Percentiles rank a stretch among this genome's conserved stretches.
These are phyloP conservation scores for Pseudonaja textilis DNA, from an alignment of 2,113 vertebrate genomes.

Conservation along the genomic window DNA sequence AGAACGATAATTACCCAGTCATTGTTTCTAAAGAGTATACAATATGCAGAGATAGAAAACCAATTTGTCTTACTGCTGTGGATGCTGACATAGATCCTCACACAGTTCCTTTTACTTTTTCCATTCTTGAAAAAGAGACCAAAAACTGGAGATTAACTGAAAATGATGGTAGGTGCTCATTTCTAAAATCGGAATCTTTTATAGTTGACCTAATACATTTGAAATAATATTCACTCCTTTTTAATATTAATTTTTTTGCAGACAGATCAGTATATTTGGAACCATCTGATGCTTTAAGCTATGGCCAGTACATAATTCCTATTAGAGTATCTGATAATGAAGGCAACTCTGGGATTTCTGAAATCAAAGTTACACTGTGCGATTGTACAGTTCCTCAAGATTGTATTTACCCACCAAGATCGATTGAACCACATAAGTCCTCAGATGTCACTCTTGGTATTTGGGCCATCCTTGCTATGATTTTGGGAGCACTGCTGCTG, in stretches of 20 bases:
- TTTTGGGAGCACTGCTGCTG: conserved; percentile 79
- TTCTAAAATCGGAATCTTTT: background rate
- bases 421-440: background rate
- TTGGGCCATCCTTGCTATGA: conserved; percentile 82
- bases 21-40: conserved; percentile 39
- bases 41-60: conserved; percentile 71
- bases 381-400: conserved; percentile 28
- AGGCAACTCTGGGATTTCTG: conserved; percentile 59
- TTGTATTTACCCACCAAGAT: background rate
- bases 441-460: conserved; percentile 69
- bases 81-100: conserved; percentile 72
- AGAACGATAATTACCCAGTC: conserved; percentile 77
- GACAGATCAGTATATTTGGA: conserved; percentile 70
- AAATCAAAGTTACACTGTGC: conserved; percentile 66
- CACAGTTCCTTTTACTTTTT: conserved; percentile 75
- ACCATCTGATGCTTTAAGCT: conserved; percentile 53
- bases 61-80: conserved; percentile 66
- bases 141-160: conserved; percentile 68
- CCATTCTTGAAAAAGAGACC: conserved; percentile 43
- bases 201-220: background rate
- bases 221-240: background rate
- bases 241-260: conserved; percentile 42
- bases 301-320: conserved; percentile 68
- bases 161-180: conserved; percentile 70
- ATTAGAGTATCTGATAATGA: conserved; percentile 75